Evolutionary conservation across 2,113 vertebrate genomes (phyloP).

Genomic region (Microtus montanus): DNA sequence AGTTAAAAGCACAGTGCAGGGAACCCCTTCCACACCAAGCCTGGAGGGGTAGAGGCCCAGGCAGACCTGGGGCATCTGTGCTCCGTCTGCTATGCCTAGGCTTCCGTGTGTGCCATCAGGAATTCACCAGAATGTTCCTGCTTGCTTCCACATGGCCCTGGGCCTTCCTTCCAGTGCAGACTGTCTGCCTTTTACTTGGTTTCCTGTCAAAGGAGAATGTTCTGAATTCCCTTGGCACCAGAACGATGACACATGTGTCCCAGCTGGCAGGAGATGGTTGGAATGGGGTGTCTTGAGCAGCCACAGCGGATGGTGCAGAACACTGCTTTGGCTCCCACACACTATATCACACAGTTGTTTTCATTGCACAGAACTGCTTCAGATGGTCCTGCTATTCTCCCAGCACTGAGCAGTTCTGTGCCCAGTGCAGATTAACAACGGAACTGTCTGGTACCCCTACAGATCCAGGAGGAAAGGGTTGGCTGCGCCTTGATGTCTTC

Average conservation of each 20-base stretch:
- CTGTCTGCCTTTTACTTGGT: constrained; percentile 33
- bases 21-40: not conserved
- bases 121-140: not conserved
- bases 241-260: not conserved
- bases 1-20: not conserved
- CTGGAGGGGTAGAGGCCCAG: not conserved
- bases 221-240: constrained; percentile 35
- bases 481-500: not conserved
- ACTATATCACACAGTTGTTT: too few species aligned
- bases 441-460: not conserved
- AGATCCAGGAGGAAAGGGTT: not conserved
- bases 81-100: constrained; percentile 18
- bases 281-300: not conserved
- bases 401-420: not conserved
- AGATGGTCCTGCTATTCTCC: not conserved
- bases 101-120: not conserved
- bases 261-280: not conserved
- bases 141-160: not conserved
- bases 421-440: not conserved
- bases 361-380: not conserved
- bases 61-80: not conserved
- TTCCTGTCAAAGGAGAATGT: constrained; percentile 51
- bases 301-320: not conserved
- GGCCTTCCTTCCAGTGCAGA: constrained; percentile 31
- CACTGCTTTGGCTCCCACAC: too few species aligned